A percentile compares a stretch with the other conserved stretches of the same genome.
Conservation (phyloP, 2,888 invertebrate genomes). For the Cyclophora punctaria region DNA sequence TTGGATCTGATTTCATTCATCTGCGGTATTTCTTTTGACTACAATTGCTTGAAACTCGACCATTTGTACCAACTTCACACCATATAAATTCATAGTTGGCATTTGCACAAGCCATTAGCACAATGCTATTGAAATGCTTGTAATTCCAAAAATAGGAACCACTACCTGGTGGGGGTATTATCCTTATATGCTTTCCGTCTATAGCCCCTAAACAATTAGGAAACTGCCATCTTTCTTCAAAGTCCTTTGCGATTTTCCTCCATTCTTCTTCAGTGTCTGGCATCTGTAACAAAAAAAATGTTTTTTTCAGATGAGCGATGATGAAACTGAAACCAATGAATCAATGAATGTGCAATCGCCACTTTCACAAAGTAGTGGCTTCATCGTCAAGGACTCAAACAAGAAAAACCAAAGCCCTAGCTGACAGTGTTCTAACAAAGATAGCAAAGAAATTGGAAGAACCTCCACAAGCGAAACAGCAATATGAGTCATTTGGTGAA, state of each 20-base stretch:
- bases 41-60: no score
- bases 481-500: no score
- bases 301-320: constrained; percentile 1
- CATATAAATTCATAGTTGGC: constrained; percentile 15
- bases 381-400: background rate
- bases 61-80: constrained; percentile 7
- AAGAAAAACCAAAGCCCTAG: no score
- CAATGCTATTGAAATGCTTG: constrained; percentile 8
- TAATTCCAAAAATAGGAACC: constrained; percentile 7
- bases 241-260: constrained; percentile 13
- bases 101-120: constrained; percentile 13
- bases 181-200: constrained; percentile 16
- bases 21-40: no score
- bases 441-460: no score
- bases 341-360: constrained; percentile 1
- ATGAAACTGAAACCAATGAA: constrained; percentile 1
- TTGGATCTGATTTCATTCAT: no score
- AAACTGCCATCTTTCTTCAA: constrained; percentile 18
- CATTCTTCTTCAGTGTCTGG: constrained; percentile 13
- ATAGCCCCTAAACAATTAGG: constrained; percentile 15
- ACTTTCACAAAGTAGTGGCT: constrained; percentile 3
- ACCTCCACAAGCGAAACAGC: no score
- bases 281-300: constrained; percentile 1
- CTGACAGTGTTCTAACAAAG: no score
- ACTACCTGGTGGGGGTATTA: constrained; percentile 3